phyloP scores from a whole-genome alignment of 2,888 invertebrate genomes.

The Cistogaster globosa region DNA sequence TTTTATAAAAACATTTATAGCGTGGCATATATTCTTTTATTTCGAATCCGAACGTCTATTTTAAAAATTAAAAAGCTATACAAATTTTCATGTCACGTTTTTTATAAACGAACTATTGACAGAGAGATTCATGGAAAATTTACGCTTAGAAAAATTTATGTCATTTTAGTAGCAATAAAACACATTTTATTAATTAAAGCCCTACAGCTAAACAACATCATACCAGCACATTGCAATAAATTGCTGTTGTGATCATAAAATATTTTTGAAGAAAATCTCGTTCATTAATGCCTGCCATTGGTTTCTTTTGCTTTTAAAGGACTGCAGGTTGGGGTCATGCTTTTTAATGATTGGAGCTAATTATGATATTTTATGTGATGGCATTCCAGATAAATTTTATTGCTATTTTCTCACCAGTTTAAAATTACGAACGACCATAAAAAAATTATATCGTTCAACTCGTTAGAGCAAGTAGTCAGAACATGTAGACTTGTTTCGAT shows the following conservation, averaged over 20 bases:
- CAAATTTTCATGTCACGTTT: no score
- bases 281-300: no score
- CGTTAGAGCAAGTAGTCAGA: neutral
- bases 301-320: no score
- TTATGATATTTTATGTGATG: constrained; percentile 52
- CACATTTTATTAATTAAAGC: constrained; percentile 43
- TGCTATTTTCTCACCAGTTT: constrained; percentile 57
- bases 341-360: constrained; percentile 51
- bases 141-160: constrained; percentile 39
- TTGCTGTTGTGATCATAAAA: constrained; percentile 27
- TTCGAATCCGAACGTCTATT: no score
- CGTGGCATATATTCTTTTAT: no score
- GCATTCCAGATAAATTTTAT: constrained; percentile 53
- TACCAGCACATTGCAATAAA: neutral
- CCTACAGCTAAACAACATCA: neutral
- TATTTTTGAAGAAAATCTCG: no score
- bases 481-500: neutral
- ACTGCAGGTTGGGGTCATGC: neutral
- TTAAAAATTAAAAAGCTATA: no score
- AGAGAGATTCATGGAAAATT: constrained; percentile 27
- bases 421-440: constrained; percentile 30
- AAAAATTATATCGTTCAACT: constrained; percentile 2
- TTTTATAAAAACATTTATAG: no score
- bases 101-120: no score
- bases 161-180: constrained; percentile 38